Evolutionary conservation across 2,113 vertebrate species (phyloP).

Genomic region (Prinia subflava): DNA sequence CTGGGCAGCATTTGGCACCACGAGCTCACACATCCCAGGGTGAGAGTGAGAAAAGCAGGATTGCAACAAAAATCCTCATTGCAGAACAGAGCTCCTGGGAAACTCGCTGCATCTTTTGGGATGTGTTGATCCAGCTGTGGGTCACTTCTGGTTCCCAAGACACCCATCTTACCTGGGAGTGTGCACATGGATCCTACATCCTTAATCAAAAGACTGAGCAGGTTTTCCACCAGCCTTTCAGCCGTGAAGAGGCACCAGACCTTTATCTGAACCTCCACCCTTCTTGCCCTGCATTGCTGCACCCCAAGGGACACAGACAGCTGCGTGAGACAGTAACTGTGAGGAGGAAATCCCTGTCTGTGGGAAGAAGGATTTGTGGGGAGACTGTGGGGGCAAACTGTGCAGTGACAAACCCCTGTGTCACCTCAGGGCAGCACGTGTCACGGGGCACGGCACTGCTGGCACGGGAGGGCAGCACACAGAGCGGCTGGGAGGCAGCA

Average conservation of each 20-base stretch:
- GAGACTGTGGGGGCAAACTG: accelerated
- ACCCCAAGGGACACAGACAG: neutral
- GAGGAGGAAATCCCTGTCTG: neutral
- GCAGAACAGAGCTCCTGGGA: neutral
- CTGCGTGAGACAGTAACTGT: accelerated
- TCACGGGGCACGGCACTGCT: neutral
- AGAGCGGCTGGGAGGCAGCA: neutral
- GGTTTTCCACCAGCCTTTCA: neutral
- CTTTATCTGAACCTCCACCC: accelerated
- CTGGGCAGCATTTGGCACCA: neutral
- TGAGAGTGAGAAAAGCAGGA: neutral
- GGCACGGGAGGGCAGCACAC: neutral
- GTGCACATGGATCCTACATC: neutral
- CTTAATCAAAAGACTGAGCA: neutral
- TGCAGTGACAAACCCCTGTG: accelerated
- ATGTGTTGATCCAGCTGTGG: accelerated
- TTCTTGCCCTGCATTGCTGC: neutral
- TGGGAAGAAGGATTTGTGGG: accelerated
- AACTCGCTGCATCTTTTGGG: neutral
- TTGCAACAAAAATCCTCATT: neutral
- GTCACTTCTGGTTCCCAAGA: neutral
- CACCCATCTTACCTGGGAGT: accelerated
- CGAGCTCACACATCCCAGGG: neutral
- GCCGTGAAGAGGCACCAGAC: neutral
- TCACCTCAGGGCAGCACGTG: neutral